Evolutionary conservation across 2,888 invertebrate genomes (phyloP).

Genomic region (Caradrina clavipalpis): DNA sequence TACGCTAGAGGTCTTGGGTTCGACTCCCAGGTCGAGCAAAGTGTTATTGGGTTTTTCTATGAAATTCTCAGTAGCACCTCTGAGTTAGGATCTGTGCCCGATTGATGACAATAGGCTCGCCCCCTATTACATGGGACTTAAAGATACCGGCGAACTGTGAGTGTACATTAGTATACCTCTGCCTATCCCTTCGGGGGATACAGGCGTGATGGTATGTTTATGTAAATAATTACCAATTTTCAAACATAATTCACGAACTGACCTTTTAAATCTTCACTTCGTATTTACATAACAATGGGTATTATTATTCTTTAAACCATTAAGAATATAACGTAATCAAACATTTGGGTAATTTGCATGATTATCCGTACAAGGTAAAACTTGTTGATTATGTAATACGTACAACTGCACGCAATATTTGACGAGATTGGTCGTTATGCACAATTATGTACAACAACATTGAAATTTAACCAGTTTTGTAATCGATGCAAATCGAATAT

Average conservation of each 20-base stretch:
- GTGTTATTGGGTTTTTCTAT: background rate
- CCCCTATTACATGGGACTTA: too few relatives aligned
- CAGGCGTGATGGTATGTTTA: too few relatives aligned
- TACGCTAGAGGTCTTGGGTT: too few relatives aligned
- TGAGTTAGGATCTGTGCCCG: too few relatives aligned
- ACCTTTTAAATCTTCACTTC: slow-evolving; percentile 15
- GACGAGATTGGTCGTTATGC: slow-evolving; percentile 6
- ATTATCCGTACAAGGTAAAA: slow-evolving; percentile 19
- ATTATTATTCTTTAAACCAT: slow-evolving; percentile 9
- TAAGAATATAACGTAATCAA: slow-evolving; percentile 9
- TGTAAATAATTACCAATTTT: background rate
- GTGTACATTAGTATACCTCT: too few relatives aligned
- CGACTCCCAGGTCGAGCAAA: too few relatives aligned
- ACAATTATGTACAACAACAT: slow-evolving; percentile 26
- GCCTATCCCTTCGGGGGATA: too few relatives aligned
- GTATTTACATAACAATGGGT: slow-evolving; percentile 35
- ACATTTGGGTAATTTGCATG: slow-evolving; percentile 16
- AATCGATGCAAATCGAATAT: background rate
- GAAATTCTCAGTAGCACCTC: too few relatives aligned
- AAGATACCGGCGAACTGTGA: too few relatives aligned
- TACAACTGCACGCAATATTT: slow-evolving; percentile 31
- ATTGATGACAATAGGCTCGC: too few relatives aligned
- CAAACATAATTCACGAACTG: background rate
- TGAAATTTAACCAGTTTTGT: slow-evolving; percentile 6
- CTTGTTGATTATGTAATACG: slow-evolving; percentile 39